phyloP scores from a whole-genome alignment of 2,113 vertebrate species.

The Brachionichthys hirsutus region DNA sequence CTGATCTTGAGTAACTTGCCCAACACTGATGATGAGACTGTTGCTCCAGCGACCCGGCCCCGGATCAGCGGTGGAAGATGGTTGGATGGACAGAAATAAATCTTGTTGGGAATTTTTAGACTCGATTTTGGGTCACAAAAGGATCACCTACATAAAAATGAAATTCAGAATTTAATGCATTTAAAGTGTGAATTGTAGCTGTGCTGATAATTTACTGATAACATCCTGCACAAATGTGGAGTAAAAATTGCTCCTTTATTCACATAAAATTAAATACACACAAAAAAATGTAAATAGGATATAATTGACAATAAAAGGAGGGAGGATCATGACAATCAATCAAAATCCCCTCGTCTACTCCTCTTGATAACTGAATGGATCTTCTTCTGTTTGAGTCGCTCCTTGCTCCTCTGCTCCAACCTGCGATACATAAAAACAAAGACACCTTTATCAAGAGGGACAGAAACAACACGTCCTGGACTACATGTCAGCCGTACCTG shows the following conservation, averaged over 20 bases:
- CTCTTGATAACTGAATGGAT: conserved; percentile 66
- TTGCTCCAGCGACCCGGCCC: no score
- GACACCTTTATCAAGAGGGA: not conserved
- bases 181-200: no score
- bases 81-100: no score
- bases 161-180: no score
- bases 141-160: no score
- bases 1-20: no score
- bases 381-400: conserved; percentile 74
- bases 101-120: no score
- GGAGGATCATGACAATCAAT: not conserved
- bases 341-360: conserved; percentile 65
- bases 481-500: conserved; percentile 75
- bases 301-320: not conserved
- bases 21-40: no score
- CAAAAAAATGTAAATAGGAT: not conserved
- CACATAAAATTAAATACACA: not conserved
- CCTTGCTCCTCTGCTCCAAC: conserved; percentile 67
- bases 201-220: no score
- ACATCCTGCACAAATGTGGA: no score
- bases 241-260: not conserved
- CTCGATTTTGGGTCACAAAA: no score
- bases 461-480: rapidly evolving
- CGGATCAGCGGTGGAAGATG: no score
- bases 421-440: conserved; percentile 53